Base-by-base conservation (phyloP, 2,797 vertebrate genomes). In the Spinibarbus caldwelli region DNA sequence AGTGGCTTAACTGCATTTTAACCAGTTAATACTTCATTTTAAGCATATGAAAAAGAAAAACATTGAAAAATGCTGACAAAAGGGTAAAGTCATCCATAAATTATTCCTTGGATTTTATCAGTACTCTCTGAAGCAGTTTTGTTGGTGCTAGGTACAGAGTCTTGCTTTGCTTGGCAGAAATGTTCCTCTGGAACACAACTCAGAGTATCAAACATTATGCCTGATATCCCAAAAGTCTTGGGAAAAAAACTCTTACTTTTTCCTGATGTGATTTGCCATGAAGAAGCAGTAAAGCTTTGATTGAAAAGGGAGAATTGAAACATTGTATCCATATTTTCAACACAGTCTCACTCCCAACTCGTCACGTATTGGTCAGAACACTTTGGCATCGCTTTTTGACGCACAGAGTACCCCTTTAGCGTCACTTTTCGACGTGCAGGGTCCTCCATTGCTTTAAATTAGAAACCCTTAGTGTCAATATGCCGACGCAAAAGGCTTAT, bases 101-200 rank as follows among this genome's bases (percentile, higher is more conserved):
- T 45, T 10, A 47, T 19, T 43, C 15, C 11, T 70, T 54, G 38
- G 6, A 68, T 75, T 68, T 70, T 21, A 15, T 62, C 12, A 1
- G 26, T 9, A 17, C 43, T 23, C 26, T 77, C 34, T 38, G 23
- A 43, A 64, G 31, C 62, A 4, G 6, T 81, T 81, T 90, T 88
- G 82, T 68, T 80, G 26, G 38, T 79, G 82, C 59, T 76, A 59
- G 68, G 62, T 88, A 86, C 85, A 83, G 80, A 59, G 41, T 83
- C 57, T 26, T 83, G 73, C 77, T 89, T 80, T 80, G 59, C 68
- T 84, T 45, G 78, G 71, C 81, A 86, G 70, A 76, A 83, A 62
- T 14, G 59, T 36, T 88, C 83, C 45, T 76, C 45, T 31, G 0
- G 86, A 82, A 47, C 68, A 36, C 52, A 45, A 31, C 88, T 87